Evolutionary conservation across 2,888 invertebrate genomes (phyloP).

Genomic region (Gymnocheta viridis): DNA sequence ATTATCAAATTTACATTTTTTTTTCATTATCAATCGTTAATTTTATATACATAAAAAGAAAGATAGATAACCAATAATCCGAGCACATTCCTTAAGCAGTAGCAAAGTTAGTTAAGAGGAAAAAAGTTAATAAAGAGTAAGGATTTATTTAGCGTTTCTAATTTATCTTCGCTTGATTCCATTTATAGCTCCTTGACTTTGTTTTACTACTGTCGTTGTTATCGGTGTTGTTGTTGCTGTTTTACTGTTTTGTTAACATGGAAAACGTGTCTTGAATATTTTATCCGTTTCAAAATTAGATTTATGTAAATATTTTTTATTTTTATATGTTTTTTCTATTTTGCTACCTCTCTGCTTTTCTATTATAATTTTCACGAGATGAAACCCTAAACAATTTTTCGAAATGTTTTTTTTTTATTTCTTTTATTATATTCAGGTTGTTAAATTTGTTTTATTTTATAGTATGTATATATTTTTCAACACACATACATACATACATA

Average conservation of each 20-base stretch:
- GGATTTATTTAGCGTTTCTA: conserved; percentile 2
- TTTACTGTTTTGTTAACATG: conserved; percentile 46
- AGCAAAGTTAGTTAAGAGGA: not conserved
- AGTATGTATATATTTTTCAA: not conserved
- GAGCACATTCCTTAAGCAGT: not conserved
- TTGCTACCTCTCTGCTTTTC: not conserved
- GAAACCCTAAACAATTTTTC: not conserved
- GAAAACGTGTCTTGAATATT: conserved; percentile 61
- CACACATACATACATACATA: not conserved
- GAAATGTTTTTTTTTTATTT: conserved; percentile 3
- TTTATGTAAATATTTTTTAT: conserved; percentile 51
- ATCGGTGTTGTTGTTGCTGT: not conserved
- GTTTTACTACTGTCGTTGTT: conserved; percentile 12
- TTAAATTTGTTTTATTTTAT: not conserved
- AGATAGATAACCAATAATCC: too few relatives aligned
- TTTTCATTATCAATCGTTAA: not conserved
- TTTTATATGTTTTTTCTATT: not conserved
- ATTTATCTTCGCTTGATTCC: not conserved
- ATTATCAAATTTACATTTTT: not conserved
- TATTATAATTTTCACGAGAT: not conserved
- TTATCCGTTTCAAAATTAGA: conserved; percentile 41
- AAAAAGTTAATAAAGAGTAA: not conserved
- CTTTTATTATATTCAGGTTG: not conserved
- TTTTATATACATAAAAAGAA: not conserved
- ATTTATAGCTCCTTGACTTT: not conserved